Evolutionary conservation across 2,888 invertebrate species (phyloP).

Genomic region (Apocheima hispidaria): DNA sequence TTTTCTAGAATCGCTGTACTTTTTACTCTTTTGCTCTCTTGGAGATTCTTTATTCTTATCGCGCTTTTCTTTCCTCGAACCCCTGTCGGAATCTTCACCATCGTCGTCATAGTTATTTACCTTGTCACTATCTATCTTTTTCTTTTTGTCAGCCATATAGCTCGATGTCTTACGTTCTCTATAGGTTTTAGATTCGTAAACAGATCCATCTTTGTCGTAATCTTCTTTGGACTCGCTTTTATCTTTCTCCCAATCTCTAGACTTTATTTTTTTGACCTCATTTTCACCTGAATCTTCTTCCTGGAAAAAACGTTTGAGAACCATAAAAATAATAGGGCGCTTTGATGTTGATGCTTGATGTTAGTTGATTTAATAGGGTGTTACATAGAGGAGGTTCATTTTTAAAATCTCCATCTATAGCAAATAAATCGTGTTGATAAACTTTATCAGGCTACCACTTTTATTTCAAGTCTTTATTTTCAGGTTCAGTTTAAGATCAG

Average conservation of each 20-base stretch:
- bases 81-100: slow-evolving; percentile 72
- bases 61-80: slow-evolving; percentile 70
- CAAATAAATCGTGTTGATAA: too few relatives aligned
- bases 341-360: too few relatives aligned
- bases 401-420: too few relatives aligned
- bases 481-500: too few relatives aligned
- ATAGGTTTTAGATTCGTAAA: slow-evolving; percentile 77
- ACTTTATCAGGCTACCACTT: too few relatives aligned
- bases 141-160: slow-evolving; percentile 76
- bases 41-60: slow-evolving; percentile 79
- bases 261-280: slow-evolving; percentile 80
- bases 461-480: too few relatives aligned
- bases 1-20: slow-evolving; percentile 81
- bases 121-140: slow-evolving; percentile 76
- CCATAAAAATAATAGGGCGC: not conserved
- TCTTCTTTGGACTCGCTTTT: slow-evolving; percentile 74
- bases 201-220: slow-evolving; percentile 67
- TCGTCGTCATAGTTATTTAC: slow-evolving; percentile 77
- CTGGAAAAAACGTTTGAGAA: slow-evolving; percentile 54
- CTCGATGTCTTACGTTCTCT: slow-evolving; percentile 74
- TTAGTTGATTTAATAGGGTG: too few relatives aligned
- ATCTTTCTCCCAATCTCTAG: slow-evolving; percentile 80
- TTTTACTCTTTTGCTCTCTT: slow-evolving; percentile 79
- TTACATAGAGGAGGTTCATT: too few relatives aligned
- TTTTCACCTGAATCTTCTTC: slow-evolving; percentile 77